These are phyloP conservation scores for Orthonychiurus folsomi DNA, from an alignment of 2,888 invertebrate species.

Conservation along the genomic window DNA sequence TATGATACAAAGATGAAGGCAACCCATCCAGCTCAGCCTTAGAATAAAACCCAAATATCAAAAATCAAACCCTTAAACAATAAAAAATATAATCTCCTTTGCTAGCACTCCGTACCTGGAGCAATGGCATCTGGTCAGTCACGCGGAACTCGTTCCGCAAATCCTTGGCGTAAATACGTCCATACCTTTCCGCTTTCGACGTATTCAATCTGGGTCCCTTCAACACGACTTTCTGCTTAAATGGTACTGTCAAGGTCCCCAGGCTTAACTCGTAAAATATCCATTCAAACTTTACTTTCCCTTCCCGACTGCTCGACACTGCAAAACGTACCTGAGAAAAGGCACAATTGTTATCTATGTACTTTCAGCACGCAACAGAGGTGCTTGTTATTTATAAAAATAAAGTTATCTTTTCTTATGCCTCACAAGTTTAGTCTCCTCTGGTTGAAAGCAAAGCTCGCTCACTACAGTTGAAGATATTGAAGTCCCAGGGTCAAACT, in stretches of 20 bases:
- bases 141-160: slow-evolving; percentile 65
- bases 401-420: neutral
- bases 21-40: slow-evolving; percentile 27
- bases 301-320: slow-evolving; percentile 17
- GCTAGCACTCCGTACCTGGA: slow-evolving; percentile 64
- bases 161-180: slow-evolving; percentile 52
- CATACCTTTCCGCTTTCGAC: slow-evolving; percentile 48
- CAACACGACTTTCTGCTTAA: slow-evolving; percentile 47
- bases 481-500: slow-evolving; percentile 22
- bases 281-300: slow-evolving; percentile 20
- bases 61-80: neutral
- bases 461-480: slow-evolving; percentile 13
- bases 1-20: slow-evolving; percentile 26
- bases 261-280: slow-evolving; percentile 25
- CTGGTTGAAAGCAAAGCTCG: slow-evolving; percentile 22
- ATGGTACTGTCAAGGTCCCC: slow-evolving; percentile 42
- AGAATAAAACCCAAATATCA: slow-evolving; percentile 9
- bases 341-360: neutral
- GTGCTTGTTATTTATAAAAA: neutral
- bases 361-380: neutral
- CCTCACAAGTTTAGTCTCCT: slow-evolving; percentile 26
- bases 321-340: slow-evolving; percentile 28
- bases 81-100: slow-evolving; percentile 5
- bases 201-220: slow-evolving; percentile 52
- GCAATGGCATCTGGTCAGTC: slow-evolving; percentile 67